phyloP scores from a whole-genome alignment of 1,140 invertebrate genomes.

The Tetragonula clypearis region DNA sequence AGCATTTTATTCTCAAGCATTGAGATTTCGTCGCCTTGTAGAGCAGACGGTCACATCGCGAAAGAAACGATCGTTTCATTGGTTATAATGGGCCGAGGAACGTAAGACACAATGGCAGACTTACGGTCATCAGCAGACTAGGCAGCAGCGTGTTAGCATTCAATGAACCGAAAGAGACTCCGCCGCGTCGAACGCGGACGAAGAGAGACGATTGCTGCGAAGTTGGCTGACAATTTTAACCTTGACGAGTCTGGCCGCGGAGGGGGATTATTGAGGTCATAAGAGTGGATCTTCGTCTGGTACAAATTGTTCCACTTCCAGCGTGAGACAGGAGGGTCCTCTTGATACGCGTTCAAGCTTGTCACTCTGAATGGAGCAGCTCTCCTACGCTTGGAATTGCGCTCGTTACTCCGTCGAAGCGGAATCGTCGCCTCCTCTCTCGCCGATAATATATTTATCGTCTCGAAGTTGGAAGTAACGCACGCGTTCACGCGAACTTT shows the following conservation, averaged over 20 bases:
- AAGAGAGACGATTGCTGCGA: neutral
- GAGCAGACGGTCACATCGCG: neutral
- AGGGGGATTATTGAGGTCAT: constrained; percentile 54
- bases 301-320: constrained; percentile 52
- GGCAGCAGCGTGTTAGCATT: constrained; percentile 13
- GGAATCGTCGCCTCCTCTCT: neutral
- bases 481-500: neutral
- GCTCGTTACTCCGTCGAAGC: constrained; percentile 13
- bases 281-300: constrained; percentile 50
- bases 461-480: neutral
- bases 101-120: constrained; percentile 7
- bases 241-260: constrained; percentile 40
- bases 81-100: neutral
- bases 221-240: constrained; percentile 34
- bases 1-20: neutral
- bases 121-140: constrained; percentile 17
- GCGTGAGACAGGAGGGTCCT: constrained; percentile 15
- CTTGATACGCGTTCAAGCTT: constrained; percentile 21
- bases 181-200: neutral
- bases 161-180: neutral
- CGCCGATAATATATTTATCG: constrained; percentile 2
- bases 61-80: constrained; percentile 27
- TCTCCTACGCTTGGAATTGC: neutral
- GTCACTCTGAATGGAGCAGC: constrained; percentile 25
- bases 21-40: neutral